A percentile compares a stretch with the other conserved stretches of the same genome.
These are phyloP conservation scores for Rhombomys opimus DNA, from an alignment of 2,113 vertebrate genomes.

Conservation along the genomic window DNA sequence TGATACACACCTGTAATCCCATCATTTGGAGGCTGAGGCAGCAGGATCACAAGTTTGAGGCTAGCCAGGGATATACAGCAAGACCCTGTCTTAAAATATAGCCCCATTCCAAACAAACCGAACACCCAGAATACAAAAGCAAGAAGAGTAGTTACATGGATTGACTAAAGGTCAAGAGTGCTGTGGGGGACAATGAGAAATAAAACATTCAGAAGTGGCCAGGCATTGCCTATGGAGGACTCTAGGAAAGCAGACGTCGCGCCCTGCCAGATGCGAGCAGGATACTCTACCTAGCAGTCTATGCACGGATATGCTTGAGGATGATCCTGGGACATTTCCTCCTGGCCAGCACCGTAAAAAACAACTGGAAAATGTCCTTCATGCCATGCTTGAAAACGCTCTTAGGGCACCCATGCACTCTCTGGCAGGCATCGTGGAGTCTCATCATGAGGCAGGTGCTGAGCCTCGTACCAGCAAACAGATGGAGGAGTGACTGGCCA, in stretches of 20 bases:
- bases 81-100: background rate
- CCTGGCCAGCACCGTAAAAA: slow-evolving; percentile 16
- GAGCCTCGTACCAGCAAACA: slow-evolving; percentile 43
- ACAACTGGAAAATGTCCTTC: background rate
- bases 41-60: background rate
- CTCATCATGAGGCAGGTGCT: rapidly evolving
- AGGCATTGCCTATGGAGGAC: background rate
- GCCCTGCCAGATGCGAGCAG: background rate
- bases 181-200: slow-evolving; percentile 16
- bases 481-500: background rate
- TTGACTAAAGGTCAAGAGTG: background rate
- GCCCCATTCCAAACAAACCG: background rate
- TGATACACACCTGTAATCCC: background rate
- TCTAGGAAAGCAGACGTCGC: background rate
- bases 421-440: background rate
- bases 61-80: background rate
- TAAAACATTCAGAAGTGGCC: background rate
- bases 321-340: background rate
- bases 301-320: background rate
- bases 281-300: background rate
- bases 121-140: background rate
- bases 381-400: background rate
- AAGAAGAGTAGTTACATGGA: background rate
- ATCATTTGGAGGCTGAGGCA: background rate
- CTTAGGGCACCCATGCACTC: background rate